Evolutionary conservation across 2,888 invertebrate species (phyloP).

Genomic region (Polia nebulosa): DNA sequence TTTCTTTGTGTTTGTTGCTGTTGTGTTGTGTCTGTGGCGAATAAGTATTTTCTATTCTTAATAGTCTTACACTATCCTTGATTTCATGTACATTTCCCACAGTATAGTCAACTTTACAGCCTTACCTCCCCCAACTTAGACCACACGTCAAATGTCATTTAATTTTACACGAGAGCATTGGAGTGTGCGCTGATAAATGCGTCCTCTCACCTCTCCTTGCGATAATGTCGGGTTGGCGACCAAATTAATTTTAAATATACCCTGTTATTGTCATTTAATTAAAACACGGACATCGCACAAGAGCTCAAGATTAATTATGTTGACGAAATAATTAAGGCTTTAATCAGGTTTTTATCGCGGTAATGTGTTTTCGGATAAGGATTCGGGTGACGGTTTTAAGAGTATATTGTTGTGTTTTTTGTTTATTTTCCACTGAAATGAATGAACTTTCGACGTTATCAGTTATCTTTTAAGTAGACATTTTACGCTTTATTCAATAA

Average conservation of each 20-base stretch:
- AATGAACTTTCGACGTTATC: background rate
- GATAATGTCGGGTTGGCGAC: constrained; percentile 79
- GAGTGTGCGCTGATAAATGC: constrained; percentile 86
- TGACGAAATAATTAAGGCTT: constrained; percentile 55
- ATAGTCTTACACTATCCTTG: rapidly evolving
- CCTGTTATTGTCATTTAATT: constrained; percentile 84
- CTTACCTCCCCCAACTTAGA: constrained; percentile 52
- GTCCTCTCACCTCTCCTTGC: constrained; percentile 77
- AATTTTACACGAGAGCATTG: constrained; percentile 86
- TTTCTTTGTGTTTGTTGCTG: too few species aligned
- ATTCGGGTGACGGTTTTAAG: constrained; percentile 34
- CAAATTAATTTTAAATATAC: constrained; percentile 86
- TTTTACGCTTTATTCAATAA: background rate
- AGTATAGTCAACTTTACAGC: background rate
- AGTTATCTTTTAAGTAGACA: background rate
- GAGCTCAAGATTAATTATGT: constrained; percentile 61
- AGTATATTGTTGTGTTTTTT: constrained; percentile 23
- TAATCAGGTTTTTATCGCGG: constrained; percentile 58
- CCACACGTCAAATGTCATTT: constrained; percentile 83
- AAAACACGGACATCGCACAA: constrained; percentile 68
- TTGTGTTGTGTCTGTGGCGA: too few species aligned
- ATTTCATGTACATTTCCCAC: too few species aligned
- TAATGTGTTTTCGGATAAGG: constrained; percentile 41
- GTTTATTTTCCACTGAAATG: background rate
- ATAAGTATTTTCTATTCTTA: too few species aligned